phyloP scores from a whole-genome alignment of 23 tunicate genomes.

The Aplidium turbinatum region DNA sequence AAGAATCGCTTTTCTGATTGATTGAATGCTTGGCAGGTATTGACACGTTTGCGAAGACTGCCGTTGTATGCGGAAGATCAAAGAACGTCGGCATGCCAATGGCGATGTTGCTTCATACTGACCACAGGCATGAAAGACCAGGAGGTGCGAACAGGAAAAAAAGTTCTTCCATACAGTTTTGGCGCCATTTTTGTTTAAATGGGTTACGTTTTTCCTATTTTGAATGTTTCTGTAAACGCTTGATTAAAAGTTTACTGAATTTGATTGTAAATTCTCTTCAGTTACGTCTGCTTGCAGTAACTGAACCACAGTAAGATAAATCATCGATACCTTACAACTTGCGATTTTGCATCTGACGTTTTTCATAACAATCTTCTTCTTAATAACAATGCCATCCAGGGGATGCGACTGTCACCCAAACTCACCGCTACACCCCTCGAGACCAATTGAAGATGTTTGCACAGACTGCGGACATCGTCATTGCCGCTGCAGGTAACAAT shows the following conservation, averaged over 20 bases:
- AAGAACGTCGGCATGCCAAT: constrained; percentile 97
- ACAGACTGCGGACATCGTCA: constrained; percentile 71
- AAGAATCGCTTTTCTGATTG: not conserved
- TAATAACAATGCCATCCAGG: constrained; percentile 49
- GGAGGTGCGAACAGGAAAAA: no score
- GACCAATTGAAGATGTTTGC: constrained; percentile 88
- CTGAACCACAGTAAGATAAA: no score
- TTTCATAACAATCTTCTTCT: no score
- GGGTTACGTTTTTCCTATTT: no score
- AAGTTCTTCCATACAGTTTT: no score
- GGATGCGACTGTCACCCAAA: constrained; percentile 91
- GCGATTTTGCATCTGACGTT: no score
- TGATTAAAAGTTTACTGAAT: no score
- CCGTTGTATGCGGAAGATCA: constrained; percentile 91
- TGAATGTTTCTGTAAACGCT: no score
- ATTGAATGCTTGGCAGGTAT: constrained; percentile 36
- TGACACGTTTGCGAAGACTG: constrained; percentile 92
- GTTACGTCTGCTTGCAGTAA: no score
- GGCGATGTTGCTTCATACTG: constrained; percentile 90
- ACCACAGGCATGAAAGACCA: constrained; percentile 91
- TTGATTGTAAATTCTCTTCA: no score
- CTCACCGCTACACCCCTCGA: constrained; percentile 87
- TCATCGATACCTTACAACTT: no score
- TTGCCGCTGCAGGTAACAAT: constrained; percentile 93
- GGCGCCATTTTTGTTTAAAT: no score